Conservation (phyloP, 2,888 invertebrate genomes). For the Aelia acuminata region DNA sequence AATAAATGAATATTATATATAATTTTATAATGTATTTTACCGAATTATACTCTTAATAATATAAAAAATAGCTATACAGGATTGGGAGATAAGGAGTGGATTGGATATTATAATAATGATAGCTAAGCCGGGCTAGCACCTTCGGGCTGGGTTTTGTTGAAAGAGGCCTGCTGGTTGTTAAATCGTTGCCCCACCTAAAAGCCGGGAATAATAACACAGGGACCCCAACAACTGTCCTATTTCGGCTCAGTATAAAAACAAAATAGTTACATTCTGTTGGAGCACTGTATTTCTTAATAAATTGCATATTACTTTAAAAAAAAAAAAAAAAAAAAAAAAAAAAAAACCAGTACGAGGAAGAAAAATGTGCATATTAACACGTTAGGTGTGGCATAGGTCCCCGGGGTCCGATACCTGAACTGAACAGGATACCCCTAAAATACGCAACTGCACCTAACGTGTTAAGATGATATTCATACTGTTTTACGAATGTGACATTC, state of each 20-base stretch:
- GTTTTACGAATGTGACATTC: no score
- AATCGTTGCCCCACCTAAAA: background rate
- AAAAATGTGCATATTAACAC: no score
- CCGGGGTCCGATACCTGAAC: no score
- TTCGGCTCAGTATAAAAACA: background rate
- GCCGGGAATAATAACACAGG: background rate
- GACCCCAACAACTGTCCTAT: background rate
- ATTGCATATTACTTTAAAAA: no score
- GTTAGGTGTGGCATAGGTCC: no score
- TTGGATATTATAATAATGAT: conserved; percentile 28
- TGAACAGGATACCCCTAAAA: no score
- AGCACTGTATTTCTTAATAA: background rate
- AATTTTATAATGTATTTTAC: background rate
- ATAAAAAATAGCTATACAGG: background rate
- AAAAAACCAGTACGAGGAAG: no score
- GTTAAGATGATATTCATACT: no score
- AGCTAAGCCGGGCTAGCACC: background rate
- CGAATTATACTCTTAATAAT: background rate
- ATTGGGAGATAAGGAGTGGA: background rate
- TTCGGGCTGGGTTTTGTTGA: background rate
- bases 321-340: no score
- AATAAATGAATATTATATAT: background rate
- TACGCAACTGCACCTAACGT: no score
- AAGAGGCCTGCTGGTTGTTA: background rate
- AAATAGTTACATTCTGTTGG: background rate